Percentiles rank a stretch among this genome's conserved stretches.
These are phyloP conservation scores for Sphecodes monilicornis DNA, from an alignment of 2,888 invertebrate species.

Conservation along the genomic window DNA sequence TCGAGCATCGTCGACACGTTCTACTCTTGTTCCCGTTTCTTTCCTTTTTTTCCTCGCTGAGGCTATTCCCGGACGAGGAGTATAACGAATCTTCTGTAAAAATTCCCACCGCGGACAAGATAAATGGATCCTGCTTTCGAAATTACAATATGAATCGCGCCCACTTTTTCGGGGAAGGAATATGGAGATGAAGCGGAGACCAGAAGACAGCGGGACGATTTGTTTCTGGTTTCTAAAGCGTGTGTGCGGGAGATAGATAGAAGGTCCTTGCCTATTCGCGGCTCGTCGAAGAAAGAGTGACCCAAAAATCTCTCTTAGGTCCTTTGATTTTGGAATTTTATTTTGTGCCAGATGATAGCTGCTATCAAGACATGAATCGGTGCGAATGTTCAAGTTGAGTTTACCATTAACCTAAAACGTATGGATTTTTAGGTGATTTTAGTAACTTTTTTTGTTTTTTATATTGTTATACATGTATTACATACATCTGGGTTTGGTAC, in stretches of 20 bases:
- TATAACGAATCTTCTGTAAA: constrained; percentile 66
- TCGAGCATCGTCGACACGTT: constrained; percentile 28
- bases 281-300: neutral
- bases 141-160: constrained; percentile 74
- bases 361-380: too few species aligned
- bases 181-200: constrained; percentile 4
- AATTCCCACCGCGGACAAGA: constrained; percentile 56
- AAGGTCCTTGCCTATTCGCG: constrained; percentile 56
- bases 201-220: constrained; percentile 34
- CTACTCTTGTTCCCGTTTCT: constrained; percentile 13
- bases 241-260: neutral
- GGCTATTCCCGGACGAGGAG: constrained; percentile 40
- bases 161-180: constrained; percentile 56
- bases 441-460: too few species aligned
- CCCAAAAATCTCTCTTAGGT: neutral
- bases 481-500: too few species aligned
- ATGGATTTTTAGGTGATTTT: too few species aligned
- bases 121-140: constrained; percentile 68
- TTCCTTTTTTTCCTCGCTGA: constrained; percentile 9
- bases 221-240: constrained; percentile 59
- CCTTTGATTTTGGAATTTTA: neutral
- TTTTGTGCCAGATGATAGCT: too few species aligned
- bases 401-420: too few species aligned
- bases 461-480: too few species aligned
- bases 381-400: too few species aligned